A percentile compares a stretch with the other conserved stretches of the same genome.
Evolutionary conservation across 1,140 invertebrate genomes (phyloP).

Genomic region (Phocides pigmalion): DNA sequence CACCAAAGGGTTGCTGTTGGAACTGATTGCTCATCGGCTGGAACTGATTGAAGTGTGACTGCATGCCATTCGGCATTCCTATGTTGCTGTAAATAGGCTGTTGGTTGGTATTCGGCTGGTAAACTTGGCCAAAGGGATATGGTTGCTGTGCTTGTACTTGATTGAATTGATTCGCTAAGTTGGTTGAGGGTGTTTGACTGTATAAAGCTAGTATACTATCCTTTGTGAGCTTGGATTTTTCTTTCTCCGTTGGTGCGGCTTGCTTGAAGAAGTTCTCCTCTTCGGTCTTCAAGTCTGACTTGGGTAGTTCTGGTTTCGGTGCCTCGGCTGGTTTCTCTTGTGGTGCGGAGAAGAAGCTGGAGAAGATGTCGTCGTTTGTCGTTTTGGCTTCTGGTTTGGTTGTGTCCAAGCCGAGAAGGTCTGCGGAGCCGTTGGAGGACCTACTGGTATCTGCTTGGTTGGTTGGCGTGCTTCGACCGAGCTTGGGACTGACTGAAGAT

Average conservation of each 20-base stretch:
- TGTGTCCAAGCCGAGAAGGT: constrained; percentile 81
- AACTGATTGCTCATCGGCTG: constrained; percentile 58
- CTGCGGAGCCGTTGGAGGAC: constrained; percentile 74
- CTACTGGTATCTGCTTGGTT: constrained; percentile 59
- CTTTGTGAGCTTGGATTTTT: constrained; percentile 94
- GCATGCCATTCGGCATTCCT: constrained; percentile 62
- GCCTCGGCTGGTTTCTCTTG: constrained; percentile 74
- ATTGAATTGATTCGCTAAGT: constrained; percentile 68
- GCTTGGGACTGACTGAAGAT: constrained; percentile 88
- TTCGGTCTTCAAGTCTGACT: constrained; percentile 87
- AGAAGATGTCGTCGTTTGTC: constrained; percentile 89
- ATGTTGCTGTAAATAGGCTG: constrained; percentile 47
- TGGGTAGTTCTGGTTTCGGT: constrained; percentile 64
- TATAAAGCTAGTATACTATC: constrained; percentile 97
- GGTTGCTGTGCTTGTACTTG: constrained; percentile 46
- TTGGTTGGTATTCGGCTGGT: constrained; percentile 41
- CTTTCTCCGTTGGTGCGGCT: constrained; percentile 88
- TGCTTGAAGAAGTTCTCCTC: constrained; percentile 96
- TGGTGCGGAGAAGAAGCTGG: constrained; percentile 89
- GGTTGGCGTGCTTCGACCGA: constrained; percentile 85
- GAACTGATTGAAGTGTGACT: constrained; percentile 60
- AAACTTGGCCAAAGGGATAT: constrained; percentile 38
- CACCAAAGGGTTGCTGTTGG: constrained; percentile 47
- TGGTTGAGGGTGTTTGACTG: constrained; percentile 85
- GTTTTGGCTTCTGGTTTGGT: constrained; percentile 71